A percentile compares a stretch with the other conserved stretches of the same genome.
Evolutionary conservation across 2,888 invertebrate genomes (phyloP).

Genomic region (Cryptophagus acutangulus): DNA sequence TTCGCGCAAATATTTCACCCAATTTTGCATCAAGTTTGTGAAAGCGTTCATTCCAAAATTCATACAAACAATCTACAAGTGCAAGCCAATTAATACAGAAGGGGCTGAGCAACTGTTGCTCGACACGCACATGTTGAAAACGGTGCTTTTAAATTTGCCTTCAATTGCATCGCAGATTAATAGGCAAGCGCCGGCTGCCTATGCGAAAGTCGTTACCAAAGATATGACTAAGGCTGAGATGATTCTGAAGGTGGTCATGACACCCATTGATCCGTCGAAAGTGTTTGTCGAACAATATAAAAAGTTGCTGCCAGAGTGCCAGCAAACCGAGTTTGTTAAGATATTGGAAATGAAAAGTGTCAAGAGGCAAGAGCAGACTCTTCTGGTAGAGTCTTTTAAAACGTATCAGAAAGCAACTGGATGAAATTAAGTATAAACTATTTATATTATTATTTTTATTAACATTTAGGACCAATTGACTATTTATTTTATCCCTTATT

Average conservation of each 20-base stretch:
- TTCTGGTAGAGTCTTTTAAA: slow-evolving; percentile 56
- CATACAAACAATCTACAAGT: slow-evolving; percentile 83
- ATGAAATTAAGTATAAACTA: not conserved
- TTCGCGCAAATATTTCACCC: slow-evolving; percentile 95
- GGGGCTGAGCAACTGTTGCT: slow-evolving; percentile 93
- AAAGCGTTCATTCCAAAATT: slow-evolving; percentile 94
- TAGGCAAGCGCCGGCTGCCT: slow-evolving; percentile 85
- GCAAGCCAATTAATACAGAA: slow-evolving; percentile 80
- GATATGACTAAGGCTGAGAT: slow-evolving; percentile 97
- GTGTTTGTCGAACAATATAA: slow-evolving; percentile 86
- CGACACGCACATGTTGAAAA: slow-evolving; percentile 92
- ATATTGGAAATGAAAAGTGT: slow-evolving; percentile 91
- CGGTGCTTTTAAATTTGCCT: slow-evolving; percentile 89
- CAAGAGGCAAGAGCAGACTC: slow-evolving; percentile 55
- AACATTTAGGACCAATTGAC: too few relatives aligned
- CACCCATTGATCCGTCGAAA: slow-evolving; percentile 74
- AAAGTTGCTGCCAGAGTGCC: slow-evolving; percentile 84
- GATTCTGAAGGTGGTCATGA: slow-evolving; percentile 98
- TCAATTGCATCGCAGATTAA: slow-evolving; percentile 85
- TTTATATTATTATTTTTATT: slow-evolving; percentile 2
- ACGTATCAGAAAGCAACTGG: slow-evolving; percentile 33
- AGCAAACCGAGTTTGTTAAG: slow-evolving; percentile 86
- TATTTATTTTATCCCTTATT: too few relatives aligned
- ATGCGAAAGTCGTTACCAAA: slow-evolving; percentile 64
- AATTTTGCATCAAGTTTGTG: slow-evolving; percentile 94